Conservation (phyloP, 1,140 invertebrate genomes). For the Aphis craccivora region DNA sequence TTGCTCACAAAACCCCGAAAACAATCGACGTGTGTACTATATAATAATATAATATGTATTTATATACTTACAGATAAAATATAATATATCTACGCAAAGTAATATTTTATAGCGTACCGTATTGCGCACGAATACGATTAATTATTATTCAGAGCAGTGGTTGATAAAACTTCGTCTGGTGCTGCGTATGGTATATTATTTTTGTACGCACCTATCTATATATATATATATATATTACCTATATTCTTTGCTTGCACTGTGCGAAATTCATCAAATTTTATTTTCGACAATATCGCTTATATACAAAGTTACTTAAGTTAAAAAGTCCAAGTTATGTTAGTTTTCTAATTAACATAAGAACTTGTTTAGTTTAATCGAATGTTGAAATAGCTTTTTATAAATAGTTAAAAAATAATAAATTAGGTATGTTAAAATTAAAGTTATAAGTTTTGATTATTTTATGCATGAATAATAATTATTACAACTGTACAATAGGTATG, state of each 20-base stretch:
- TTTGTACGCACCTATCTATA: neutral
- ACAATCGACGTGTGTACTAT: neutral
- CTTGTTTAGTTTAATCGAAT: too few species aligned
- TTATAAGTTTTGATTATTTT: too few species aligned
- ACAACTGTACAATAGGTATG: too few species aligned
- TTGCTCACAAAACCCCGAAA: neutral
- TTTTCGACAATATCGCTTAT: neutral
- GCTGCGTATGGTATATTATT: too few species aligned
- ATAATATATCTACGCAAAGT: neutral
- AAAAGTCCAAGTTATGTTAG: neutral
- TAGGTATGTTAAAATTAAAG: too few species aligned
- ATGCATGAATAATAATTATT: too few species aligned
- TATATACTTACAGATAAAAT: neutral
- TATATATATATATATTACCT: too few species aligned
- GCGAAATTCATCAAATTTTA: neutral
- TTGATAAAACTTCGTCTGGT: neutral
- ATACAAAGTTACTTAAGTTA: neutral
- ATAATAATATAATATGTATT: neutral
- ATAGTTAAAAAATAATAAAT: too few species aligned
- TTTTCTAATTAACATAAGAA: too few species aligned
- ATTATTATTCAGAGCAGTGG: conserved; percentile 15
- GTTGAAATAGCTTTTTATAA: too few species aligned
- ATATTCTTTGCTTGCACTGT: neutral
- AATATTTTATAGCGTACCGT: neutral
- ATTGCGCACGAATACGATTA: conserved; percentile 21